phyloP scores from a whole-genome alignment of 2,888 invertebrate species.

The Coelinius sp. region DNA sequence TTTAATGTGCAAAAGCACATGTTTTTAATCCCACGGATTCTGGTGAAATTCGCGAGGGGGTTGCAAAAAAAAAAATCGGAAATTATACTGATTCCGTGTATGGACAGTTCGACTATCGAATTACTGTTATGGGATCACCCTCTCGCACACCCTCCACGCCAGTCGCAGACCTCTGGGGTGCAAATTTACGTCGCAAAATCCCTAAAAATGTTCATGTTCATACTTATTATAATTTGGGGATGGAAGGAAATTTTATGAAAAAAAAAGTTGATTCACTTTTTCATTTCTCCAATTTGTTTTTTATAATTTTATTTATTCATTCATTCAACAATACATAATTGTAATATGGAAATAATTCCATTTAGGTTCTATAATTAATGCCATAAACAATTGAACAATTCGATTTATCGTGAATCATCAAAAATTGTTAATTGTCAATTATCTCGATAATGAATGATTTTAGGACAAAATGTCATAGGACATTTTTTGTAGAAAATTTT shows the following conservation, averaged over 20 bases:
- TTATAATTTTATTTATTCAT: background rate
- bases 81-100: constrained; percentile 47
- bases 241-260: constrained; percentile 22
- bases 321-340: no score
- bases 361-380: no score
- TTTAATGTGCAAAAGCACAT: constrained; percentile 52
- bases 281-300: background rate
- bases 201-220: background rate
- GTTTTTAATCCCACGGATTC: constrained; percentile 52
- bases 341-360: no score
- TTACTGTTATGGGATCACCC: constrained; percentile 60
- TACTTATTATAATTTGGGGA: constrained; percentile 1
- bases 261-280: background rate
- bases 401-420: no score
- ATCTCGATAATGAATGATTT: no score
- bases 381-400: no score
- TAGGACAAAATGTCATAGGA: no score
- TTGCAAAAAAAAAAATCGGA: background rate
- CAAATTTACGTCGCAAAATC: constrained; percentile 55
- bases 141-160: constrained; percentile 44
- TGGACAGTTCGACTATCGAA: constrained; percentile 56
- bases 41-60: constrained; percentile 40
- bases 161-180: constrained; percentile 30
- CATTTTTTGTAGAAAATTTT: no score
- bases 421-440: no score